A percentile compares a stretch with the other conserved stretches of the same genome.
Conservation (phyloP, 2,113 vertebrate genomes). For the Sylvietta virens region DNA sequence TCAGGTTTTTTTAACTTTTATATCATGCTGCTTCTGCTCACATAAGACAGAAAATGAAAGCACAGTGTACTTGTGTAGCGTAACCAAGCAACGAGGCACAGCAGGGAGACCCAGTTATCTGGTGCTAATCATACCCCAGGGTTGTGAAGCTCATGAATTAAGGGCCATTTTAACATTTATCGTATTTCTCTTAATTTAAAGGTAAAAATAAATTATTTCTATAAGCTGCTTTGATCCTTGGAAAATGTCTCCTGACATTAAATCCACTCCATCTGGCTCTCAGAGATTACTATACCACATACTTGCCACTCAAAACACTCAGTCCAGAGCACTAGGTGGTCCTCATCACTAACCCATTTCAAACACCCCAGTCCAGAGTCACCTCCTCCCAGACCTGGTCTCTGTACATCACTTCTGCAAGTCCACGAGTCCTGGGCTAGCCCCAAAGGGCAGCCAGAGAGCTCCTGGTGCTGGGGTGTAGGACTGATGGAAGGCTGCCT, state of each 20-base stretch:
- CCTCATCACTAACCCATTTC: neutral
- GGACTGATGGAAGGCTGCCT: neutral
- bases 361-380: neutral
- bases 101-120: conserved; percentile 32
- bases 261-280: conserved; percentile 3
- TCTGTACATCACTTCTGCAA: neutral
- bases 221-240: conserved; percentile 30
- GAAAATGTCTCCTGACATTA: neutral
- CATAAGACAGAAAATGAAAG: conserved; percentile 30
- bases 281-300: neutral
- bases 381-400: neutral
- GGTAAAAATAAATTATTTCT: conserved; percentile 45
- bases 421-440: rapidly evolving
- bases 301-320: neutral
- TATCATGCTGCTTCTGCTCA: neutral
- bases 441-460: neutral
- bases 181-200: conserved; percentile 42
- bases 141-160: conserved; percentile 2
- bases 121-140: conserved; percentile 38
- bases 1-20: neutral
- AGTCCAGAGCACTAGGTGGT: neutral
- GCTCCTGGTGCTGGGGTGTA: neutral
- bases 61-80: neutral
- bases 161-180: conserved; percentile 43
- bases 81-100: conserved; percentile 39